Conservation (phyloP, 2,888 invertebrate genomes). For the Eupithecia subumbrata region DNA sequence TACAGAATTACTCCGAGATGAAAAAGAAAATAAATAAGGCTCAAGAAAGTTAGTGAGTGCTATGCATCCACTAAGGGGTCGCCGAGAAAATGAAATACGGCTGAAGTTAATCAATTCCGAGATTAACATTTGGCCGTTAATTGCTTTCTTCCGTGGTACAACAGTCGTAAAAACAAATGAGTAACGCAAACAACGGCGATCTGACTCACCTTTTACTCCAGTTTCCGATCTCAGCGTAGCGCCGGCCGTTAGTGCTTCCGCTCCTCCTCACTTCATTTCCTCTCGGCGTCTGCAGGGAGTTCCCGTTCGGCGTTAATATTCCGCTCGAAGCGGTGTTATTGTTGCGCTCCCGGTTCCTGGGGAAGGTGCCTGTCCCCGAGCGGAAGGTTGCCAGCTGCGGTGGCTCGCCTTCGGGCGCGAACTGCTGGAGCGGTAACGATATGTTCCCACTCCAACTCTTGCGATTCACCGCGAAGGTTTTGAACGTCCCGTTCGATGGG, state of each 20-base stretch:
- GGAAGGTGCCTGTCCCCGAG: slow-evolving; percentile 80
- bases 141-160: slow-evolving; percentile 41
- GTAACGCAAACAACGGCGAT: slow-evolving; percentile 47
- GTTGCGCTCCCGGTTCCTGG: slow-evolving; percentile 79
- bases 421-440: slow-evolving; percentile 80
- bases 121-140: slow-evolving; percentile 36
- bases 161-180: slow-evolving; percentile 42
- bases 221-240: slow-evolving; percentile 85
- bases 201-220: slow-evolving; percentile 82
- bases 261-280: slow-evolving; percentile 83
- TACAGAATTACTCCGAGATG: slow-evolving; percentile 77
- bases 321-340: slow-evolving; percentile 76
- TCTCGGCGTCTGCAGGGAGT: slow-evolving; percentile 76
- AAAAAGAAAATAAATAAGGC: slow-evolving; percentile 77
- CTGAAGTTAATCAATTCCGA: slow-evolving; percentile 33
- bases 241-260: slow-evolving; percentile 81
- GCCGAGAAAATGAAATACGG: slow-evolving; percentile 36
- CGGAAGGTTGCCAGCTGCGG: slow-evolving; percentile 80
- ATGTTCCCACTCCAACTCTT: slow-evolving; percentile 84
- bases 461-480: slow-evolving; percentile 80
- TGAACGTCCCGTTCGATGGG: slow-evolving; percentile 78
- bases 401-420: slow-evolving; percentile 71
- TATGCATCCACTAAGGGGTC: slow-evolving; percentile 35
- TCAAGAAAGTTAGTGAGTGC: slow-evolving; percentile 66
- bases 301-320: slow-evolving; percentile 83